A percentile compares a stretch with the other conserved stretches of the same genome.
Conservation (phyloP, 2,888 invertebrate species). For the Drosophila colorata region DNA sequence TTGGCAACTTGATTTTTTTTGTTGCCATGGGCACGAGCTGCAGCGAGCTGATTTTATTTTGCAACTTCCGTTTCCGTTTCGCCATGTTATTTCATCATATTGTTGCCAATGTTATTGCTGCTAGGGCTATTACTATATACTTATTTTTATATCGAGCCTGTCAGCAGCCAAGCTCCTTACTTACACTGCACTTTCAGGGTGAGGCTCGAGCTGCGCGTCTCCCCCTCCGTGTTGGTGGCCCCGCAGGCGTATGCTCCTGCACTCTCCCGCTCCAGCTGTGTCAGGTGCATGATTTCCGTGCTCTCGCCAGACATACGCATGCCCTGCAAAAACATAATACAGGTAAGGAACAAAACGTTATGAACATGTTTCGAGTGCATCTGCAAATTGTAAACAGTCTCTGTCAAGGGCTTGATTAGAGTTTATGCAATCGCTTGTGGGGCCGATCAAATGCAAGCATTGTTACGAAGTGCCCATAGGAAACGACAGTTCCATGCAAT, state of each 20-base stretch:
- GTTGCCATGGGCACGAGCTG: constrained; percentile 24
- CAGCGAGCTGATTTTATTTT: constrained; percentile 65
- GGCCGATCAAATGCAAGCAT: neutral
- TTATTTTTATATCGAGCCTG: constrained; percentile 29
- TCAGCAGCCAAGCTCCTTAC: constrained; percentile 83
- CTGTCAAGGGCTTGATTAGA: constrained; percentile 19
- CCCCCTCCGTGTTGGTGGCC: constrained; percentile 92
- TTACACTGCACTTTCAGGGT: constrained; percentile 92
- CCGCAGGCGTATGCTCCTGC: constrained; percentile 93
- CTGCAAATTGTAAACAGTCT: constrained; percentile 19
- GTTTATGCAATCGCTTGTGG: constrained; percentile 14
- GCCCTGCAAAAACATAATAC: constrained; percentile 74
- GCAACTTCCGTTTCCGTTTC: constrained; percentile 68
- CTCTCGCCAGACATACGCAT: constrained; percentile 86
- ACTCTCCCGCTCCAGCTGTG: constrained; percentile 89
- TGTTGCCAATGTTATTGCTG: constrained; percentile 25
- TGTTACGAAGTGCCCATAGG: too few species aligned
- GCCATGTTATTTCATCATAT: constrained; percentile 61
- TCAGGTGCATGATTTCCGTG: constrained; percentile 88
- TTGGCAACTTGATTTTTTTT: constrained; percentile 49
- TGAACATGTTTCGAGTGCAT: constrained; percentile 17
- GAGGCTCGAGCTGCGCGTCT: constrained; percentile 91
- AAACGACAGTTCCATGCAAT: too few species aligned
- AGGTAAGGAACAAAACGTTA: constrained; percentile 8
- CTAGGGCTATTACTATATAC: constrained; percentile 5